Evolutionary conservation across 2,888 invertebrate genomes (phyloP), one percentile per base, ranked within the genome.

Genomic region (Drosophila mimica): DNA sequence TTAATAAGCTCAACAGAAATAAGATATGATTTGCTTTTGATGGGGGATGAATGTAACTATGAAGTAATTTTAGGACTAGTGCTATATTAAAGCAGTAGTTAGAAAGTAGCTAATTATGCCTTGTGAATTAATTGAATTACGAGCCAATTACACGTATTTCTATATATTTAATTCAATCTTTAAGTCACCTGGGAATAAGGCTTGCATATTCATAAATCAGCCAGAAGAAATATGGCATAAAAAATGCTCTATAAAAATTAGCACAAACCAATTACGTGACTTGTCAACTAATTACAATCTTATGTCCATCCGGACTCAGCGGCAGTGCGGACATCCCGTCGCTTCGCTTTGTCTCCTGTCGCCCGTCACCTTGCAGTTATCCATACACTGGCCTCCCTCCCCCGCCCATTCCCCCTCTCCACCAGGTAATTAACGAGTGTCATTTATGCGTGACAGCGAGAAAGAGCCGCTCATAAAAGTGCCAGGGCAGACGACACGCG

Each of bases 241-340:
- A 48, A 34, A 49, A 49, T 9, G 36, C 25, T 15, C 30, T 36
- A 49, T 64, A 61, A 72, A 79, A 76, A 79, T 82, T 77, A 75
- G 80, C 64, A 36, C 73, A 76, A 81, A 72, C 66, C 71, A 83
- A 86, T 86, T 86, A 91, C 92, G 91, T 91, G 91, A 92, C 91
- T 89, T 88, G 85, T 88, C 84, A 85, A 84, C 88, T 91, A 91
- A 91, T 91, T 87, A 89, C 83, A 82, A 83, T 87, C 84, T 91
- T 88, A 81, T 79, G 79, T 83, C 86, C 79, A 81, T 58, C 40
- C 43, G 53, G 33, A 60, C 60, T 49, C 63, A 49, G 2, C n/a
- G 5, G 36, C 63, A 48, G 52, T 57, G 43, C 48, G 79, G 74
- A 80, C 67, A 76, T 70, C 67, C 77, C 62, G 65, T 66, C 60